Base-by-base conservation (phyloP, 2,113 vertebrate species). In the Bagarius yarrelli region DNA sequence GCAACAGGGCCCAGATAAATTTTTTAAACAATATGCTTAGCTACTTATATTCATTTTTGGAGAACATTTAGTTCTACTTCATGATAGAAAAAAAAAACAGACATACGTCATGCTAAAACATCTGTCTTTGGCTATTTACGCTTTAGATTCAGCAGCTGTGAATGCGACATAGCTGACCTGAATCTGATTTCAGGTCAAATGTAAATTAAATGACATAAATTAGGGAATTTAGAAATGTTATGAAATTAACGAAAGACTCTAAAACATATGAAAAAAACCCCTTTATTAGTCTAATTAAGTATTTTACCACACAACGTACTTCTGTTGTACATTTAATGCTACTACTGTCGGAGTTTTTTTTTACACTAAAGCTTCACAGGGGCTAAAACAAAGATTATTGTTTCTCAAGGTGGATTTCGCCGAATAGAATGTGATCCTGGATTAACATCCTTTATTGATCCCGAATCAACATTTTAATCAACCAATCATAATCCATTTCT, bases 91-190 rank as follows among this genome's bases (percentile, higher is more conserved):
- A 52, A 52, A 47, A 2, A 47, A 47, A 25, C 14, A 80, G 47
- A 53, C 77, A 60, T 19, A 79, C 52, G 55, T 44, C 50, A 32
- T 32, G 27, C 50, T 73, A 27, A 30, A 81, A 81, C 80, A 85
- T 79, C 70, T 82, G 84, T 80, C 60, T 80, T 82, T 59, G n/a
- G 32, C 57, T 82, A 30, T 25, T n/a, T 40, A 44, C 12, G 71
- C 70, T 71, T 79, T 47, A 76, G 60, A 53, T 69, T 82, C 64
- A 57, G 77, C 80, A 85, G 81, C 81, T 82, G 71, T 80, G 64
- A 79, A 63, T 80, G 30, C 19, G 76, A 67, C 63, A 76, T 19
- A 40, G 55, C 56, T 76, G 82, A 73, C 53, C 55, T 79, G 47
- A 47, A 47, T 47, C 44, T 9, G 9, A 47, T 40, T 40, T 40